Evolutionary conservation across 2,113 vertebrate species (phyloP).

Genomic region (Amblyopsis rosae): DNA sequence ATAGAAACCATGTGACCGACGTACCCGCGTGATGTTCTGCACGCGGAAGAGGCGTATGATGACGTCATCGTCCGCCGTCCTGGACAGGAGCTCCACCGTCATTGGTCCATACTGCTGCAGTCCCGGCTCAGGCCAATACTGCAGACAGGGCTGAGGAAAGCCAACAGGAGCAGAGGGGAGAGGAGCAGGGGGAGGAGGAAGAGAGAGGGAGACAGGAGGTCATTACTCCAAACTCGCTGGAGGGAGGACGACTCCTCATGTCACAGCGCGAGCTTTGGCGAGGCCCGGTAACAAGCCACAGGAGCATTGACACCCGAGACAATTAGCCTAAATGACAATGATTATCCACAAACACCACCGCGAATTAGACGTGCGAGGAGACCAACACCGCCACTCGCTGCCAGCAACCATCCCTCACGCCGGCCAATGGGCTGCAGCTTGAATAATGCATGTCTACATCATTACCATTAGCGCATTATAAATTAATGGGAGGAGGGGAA

Average conservation of each 20-base stretch:
- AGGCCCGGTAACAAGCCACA: constrained; percentile 57
- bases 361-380: constrained; percentile 52
- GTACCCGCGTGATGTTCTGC: constrained; percentile 91
- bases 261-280: constrained; percentile 41
- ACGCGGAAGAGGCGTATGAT: constrained; percentile 92
- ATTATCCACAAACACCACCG: constrained; percentile 58
- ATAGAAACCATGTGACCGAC: constrained; percentile 26
- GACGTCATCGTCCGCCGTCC: constrained; percentile 85
- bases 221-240: constrained; percentile 39
- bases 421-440: constrained; percentile 29
- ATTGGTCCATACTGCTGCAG: constrained; percentile 93
- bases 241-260: constrained; percentile 54
- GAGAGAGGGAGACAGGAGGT: constrained; percentile 14
- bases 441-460: constrained; percentile 64
- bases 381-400: constrained; percentile 4
- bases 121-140: constrained; percentile 94
- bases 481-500: constrained; percentile 48
- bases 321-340: constrained; percentile 68
- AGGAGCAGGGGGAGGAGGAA: not conserved
- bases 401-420: constrained; percentile 45
- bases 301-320: constrained; percentile 62
- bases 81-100: constrained; percentile 91
- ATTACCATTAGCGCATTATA: constrained; percentile 65
- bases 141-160: constrained; percentile 75
- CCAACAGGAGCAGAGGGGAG: not conserved